Evolutionary conservation across 2,113 vertebrate genomes (phyloP).

Genomic region (Mesoclemmys tuberculata): DNA sequence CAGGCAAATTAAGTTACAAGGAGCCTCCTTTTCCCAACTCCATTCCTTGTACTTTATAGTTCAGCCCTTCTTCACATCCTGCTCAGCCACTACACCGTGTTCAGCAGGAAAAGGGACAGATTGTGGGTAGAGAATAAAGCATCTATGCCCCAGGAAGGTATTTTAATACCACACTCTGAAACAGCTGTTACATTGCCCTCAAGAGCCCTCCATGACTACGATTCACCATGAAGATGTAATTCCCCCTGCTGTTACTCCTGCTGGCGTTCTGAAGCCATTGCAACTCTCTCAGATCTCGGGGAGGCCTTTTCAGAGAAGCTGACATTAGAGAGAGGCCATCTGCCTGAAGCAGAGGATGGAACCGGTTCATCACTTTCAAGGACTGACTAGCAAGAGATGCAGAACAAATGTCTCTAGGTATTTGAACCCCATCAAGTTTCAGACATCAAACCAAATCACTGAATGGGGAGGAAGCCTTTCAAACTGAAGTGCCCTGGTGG

Average conservation of each 20-base stretch:
- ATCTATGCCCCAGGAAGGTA: background rate
- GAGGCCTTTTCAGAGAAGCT: background rate
- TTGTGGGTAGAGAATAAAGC: background rate
- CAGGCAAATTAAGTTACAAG: background rate
- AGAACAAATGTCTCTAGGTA: background rate
- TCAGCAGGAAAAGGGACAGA: background rate
- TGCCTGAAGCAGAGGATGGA: background rate
- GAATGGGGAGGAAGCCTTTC: background rate
- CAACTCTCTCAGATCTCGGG: background rate
- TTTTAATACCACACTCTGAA: background rate
- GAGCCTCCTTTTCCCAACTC: background rate
- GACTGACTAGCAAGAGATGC: background rate
- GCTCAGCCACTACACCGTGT: background rate
- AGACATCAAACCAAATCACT: conserved; percentile 15
- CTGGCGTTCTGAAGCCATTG: background rate
- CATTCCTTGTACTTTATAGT: background rate
- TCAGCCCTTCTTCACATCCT: background rate
- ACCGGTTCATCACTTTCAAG: background rate
- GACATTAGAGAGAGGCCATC: background rate
- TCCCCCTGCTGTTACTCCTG: background rate
- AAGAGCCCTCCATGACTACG: background rate
- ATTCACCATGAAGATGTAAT: background rate
- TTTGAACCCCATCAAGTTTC: background rate
- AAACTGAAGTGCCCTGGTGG: conserved; percentile 19
- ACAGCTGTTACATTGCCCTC: background rate